Evolutionary conservation across 2,113 vertebrate genomes (phyloP), one percentile per base, ranked within the genome.

Genomic region (Corythornis madagascariensis): DNA sequence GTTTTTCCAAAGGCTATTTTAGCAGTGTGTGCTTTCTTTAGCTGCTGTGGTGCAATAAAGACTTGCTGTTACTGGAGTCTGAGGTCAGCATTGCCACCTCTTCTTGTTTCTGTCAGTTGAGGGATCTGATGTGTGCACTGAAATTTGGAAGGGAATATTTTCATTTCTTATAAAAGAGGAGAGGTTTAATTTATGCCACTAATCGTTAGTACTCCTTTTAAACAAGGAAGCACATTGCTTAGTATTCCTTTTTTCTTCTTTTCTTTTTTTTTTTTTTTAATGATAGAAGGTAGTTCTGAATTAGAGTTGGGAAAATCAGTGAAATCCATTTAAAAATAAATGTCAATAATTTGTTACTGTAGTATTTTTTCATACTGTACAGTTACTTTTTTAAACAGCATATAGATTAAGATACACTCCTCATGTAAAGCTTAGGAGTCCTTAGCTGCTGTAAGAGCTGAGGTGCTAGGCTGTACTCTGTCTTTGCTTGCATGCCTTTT

Each of bases 331-430:
- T 64, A 56, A 94, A 95, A 89, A 74, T 71, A 90, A 92, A 86
- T 16, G 6, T 24, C 60, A 91, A 64, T 88, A 91, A 92, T 90
- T 87, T 94, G 83, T 96, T 95, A 83, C 83, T 90, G 69, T 95
- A 95, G 80, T 60, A 83, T 92, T 76, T 74, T 87, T 93, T 31
- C 43, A 42, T 52, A 71, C 25, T 60, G 45, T 89, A 45, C 20
- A 64, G 42, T 78, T 67, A 78, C 35, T 35, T 78, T 96, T 91
- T 94, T 69, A 84, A 84, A 72, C 40, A 91, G 57, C 61, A 63
- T 83, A 55, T 57, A 52, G 55, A 29, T 75, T 90, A 92, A 93
- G 92, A 87, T 91, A 52, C 33, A 21, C 31, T 75, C 24, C 33
- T 53, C 35, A 70, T 94, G 89, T 93, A 94, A 78, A 80, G 82